These are phyloP conservation scores for Piaya cayana DNA, from an alignment of 2,113 vertebrate species.

Conservation along the genomic window DNA sequence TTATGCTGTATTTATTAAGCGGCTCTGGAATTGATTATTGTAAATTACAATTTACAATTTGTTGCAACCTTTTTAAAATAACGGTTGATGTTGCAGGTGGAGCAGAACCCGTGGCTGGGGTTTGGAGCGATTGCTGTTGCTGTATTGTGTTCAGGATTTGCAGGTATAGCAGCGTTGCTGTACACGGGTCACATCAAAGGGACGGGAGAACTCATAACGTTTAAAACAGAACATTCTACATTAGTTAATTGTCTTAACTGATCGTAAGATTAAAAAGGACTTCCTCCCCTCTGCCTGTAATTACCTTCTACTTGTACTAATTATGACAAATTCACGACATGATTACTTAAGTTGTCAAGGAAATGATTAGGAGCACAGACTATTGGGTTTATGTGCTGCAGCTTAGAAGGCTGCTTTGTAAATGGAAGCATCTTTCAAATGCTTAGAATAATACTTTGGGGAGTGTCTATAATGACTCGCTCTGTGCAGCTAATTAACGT, in stretches of 20 bases:
- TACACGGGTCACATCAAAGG: background rate
- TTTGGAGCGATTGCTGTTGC: conserved; percentile 89
- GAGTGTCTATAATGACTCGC: background rate
- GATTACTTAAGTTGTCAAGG: background rate
- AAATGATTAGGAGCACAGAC: background rate
- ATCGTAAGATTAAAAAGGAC: background rate
- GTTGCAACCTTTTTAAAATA: background rate
- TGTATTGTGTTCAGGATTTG: conserved; percentile 96
- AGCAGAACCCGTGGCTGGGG: conserved; percentile 89
- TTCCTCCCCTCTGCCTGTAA: background rate
- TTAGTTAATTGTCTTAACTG: background rate
- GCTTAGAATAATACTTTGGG: background rate
- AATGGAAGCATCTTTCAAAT: background rate
- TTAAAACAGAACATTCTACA: background rate
- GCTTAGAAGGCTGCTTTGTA: background rate
- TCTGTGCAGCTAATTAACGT: background rate
- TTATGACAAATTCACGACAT: background rate
- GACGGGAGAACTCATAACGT: background rate
- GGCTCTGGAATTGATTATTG: background rate
- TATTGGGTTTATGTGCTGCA: background rate
- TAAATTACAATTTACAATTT: background rate
- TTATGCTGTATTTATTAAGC: background rate
- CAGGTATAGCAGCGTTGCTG: conserved; percentile 79
- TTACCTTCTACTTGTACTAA: background rate
- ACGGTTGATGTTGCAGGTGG: conserved; percentile 80